Conservation (phyloP, 2,888 invertebrate genomes). For the Scrobipalpa costella region DNA sequence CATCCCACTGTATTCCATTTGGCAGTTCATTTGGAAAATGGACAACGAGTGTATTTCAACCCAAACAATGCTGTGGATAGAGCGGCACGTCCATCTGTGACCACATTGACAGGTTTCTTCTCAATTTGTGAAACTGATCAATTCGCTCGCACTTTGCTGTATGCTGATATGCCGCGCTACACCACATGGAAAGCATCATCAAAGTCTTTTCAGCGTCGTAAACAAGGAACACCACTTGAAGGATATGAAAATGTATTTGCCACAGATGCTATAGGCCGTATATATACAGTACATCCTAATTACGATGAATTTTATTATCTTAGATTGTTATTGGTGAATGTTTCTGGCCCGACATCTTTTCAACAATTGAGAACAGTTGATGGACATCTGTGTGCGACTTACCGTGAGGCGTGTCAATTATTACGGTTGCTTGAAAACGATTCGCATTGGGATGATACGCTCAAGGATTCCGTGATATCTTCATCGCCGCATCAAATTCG, state of each 20-base stretch:
- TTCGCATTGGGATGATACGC: slow-evolving; percentile 36
- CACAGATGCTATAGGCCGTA: slow-evolving; percentile 45
- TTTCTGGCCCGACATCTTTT: slow-evolving; percentile 43
- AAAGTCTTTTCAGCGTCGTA: no score
- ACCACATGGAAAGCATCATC: slow-evolving; percentile 42
- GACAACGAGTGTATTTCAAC: slow-evolving; percentile 35
- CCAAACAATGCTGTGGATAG: slow-evolving; percentile 33
- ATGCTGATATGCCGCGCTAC: slow-evolving; percentile 38
- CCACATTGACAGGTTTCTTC: slow-evolving; percentile 40
- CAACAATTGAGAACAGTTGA: slow-evolving; percentile 35
- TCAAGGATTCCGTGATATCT: no score
- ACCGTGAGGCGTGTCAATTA: slow-evolving; percentile 37
- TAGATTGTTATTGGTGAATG: slow-evolving; percentile 47
- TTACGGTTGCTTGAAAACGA: slow-evolving; percentile 37
- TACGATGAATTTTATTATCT: slow-evolving; percentile 48
- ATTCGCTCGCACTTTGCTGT: slow-evolving; percentile 37
- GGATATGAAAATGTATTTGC: no score
- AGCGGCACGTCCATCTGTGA: slow-evolving; percentile 35
- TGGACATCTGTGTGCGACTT: slow-evolving; percentile 35
- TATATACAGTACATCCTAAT: slow-evolving; percentile 46
- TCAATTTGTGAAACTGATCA: slow-evolving; percentile 36
- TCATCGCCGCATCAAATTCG: slow-evolving; percentile 31
- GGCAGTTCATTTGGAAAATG: slow-evolving; percentile 37
- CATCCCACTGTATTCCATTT: slow-evolving; percentile 37
- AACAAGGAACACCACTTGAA: no score